Percentiles rank a stretch among this genome's conserved stretches.
Evolutionary conservation across 2,888 invertebrate genomes (phyloP).

Genomic region (Meteorus cinctellus): DNA sequence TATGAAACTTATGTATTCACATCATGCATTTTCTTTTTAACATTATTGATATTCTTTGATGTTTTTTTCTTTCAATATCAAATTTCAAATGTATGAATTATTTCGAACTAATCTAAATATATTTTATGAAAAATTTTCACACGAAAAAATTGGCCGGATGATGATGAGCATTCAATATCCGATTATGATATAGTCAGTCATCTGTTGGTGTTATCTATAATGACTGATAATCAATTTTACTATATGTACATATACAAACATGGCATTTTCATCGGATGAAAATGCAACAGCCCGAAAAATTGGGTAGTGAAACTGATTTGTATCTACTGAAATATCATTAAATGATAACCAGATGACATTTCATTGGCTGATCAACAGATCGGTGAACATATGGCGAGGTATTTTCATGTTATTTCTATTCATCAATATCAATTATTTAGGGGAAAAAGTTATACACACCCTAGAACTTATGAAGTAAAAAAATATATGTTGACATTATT

Average conservation of each 20-base stretch:
- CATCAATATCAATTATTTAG: too few species aligned
- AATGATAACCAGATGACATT: constrained; percentile 14
- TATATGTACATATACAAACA: neutral
- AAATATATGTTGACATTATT: too few species aligned
- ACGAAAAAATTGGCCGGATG: constrained; percentile 23
- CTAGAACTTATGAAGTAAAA: too few species aligned
- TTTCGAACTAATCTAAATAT: neutral
- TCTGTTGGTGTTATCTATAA: constrained; percentile 17
- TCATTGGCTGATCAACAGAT: neutral
- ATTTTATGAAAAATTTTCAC: constrained; percentile 13
- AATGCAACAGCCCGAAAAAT: neutral
- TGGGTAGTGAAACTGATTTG: neutral
- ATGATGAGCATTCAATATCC: constrained; percentile 26
- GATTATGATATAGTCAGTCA: constrained; percentile 26
- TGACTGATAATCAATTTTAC: constrained; percentile 1
- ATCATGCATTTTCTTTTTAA: neutral
- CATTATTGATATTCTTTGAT: neutral
- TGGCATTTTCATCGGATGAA: neutral
- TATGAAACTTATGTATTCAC: constrained; percentile 14
- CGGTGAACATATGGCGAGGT: neutral
- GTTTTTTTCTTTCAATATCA: neutral
- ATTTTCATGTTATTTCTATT: neutral
- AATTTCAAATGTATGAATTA: neutral
- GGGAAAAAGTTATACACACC: too few species aligned
- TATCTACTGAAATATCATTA: neutral